Conservation (phyloP, 2,797 vertebrate genomes). For the Muscicapa striata region DNA sequence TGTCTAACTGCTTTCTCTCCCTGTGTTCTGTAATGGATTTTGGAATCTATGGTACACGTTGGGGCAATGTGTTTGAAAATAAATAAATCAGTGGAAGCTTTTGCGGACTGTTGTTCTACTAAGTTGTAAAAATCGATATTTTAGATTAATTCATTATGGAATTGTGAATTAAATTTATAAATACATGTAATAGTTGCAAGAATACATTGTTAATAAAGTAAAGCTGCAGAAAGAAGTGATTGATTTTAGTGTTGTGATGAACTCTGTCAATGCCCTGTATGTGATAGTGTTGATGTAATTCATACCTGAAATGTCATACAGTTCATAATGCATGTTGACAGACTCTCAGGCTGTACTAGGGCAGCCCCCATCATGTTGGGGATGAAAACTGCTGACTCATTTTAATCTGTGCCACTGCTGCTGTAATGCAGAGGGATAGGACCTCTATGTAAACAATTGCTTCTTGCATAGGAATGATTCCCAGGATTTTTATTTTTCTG, state of each 20-base stretch:
- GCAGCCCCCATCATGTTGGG: not conserved
- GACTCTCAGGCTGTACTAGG: not conserved
- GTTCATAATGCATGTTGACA: not conserved
- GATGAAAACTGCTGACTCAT: not conserved
- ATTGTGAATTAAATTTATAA: not conserved
- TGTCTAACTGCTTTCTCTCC: not conserved
- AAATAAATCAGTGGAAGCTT: not conserved
- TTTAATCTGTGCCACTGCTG: not conserved
- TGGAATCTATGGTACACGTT: not conserved
- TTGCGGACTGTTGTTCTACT: not conserved
- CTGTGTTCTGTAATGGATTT: not conserved
- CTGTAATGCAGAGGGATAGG: not conserved
- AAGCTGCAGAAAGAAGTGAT: not conserved
- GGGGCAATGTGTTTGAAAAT: not conserved
- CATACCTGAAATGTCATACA: not conserved
- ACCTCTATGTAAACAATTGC: not conserved
- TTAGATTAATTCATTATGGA: not conserved
- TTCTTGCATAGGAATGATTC: not conserved
- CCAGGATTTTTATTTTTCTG: not conserved
- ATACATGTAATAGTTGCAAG: not conserved
- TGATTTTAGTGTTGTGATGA: not conserved
- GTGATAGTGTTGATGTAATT: not conserved
- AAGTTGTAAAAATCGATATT: not conserved
- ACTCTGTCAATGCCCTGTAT: not conserved
- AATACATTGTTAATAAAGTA: not conserved